A percentile compares a stretch with the other conserved stretches of the same genome.
These are phyloP conservation scores for Timema cristinae DNA, from an alignment of 2,888 invertebrate species.

Conservation along the genomic window DNA sequence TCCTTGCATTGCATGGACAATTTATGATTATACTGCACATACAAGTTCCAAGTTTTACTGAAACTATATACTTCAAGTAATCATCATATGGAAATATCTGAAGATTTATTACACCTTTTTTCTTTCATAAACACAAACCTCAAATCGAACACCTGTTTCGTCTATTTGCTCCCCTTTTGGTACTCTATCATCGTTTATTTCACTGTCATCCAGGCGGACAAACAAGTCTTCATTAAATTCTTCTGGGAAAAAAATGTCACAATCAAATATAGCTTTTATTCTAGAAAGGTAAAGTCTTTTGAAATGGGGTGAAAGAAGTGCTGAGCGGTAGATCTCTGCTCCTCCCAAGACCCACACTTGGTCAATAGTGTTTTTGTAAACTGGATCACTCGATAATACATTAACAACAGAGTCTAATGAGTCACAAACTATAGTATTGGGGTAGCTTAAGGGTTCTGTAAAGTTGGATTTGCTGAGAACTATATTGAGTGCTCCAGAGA, in stretches of 20 bases:
- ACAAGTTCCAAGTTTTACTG: neutral
- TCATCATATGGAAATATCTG: neutral
- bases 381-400: conserved; percentile 12
- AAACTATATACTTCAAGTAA: neutral
- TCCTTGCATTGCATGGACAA: neutral
- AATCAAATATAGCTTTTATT: conserved; percentile 16
- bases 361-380: conserved; percentile 12
- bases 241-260: conserved; percentile 22
- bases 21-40: neutral
- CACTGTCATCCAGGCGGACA: conserved; percentile 9
- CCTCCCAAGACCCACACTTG: conserved; percentile 24
- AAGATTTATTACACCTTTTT: too few species aligned
- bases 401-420: conserved; percentile 18
- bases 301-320: conserved; percentile 19
- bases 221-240: conserved; percentile 19
- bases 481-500: conserved; percentile 20
- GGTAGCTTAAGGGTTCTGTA: conserved; percentile 17
- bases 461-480: conserved; percentile 16
- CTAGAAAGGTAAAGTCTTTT: conserved; percentile 22
- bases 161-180: conserved; percentile 21
- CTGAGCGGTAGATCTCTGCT: conserved; percentile 18
- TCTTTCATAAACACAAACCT: conserved; percentile 34
- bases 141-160: conserved; percentile 21
- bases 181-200: conserved; percentile 20
- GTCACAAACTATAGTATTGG: conserved; percentile 20